Percentiles rank a stretch among this genome's conserved stretches.
Evolutionary conservation across 2,797 vertebrate species (phyloP).

Genomic region (Antennarius maculatus): DNA sequence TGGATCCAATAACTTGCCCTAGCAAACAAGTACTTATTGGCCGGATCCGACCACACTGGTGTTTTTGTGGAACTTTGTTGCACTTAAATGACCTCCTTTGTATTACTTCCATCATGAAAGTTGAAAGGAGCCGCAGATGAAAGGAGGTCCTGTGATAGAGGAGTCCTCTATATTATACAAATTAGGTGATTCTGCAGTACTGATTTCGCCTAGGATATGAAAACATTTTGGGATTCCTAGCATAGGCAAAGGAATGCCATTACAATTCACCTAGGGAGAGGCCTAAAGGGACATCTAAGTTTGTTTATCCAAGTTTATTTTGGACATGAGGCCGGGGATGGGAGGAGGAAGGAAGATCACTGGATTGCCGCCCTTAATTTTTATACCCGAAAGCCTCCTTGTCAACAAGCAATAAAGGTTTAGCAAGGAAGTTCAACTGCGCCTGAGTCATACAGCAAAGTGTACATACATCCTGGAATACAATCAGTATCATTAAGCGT

Average conservation of each 20-base stretch:
- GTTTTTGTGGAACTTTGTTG: conserved; percentile 42
- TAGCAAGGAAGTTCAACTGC: conserved; percentile 37
- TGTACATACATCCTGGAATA: neutral
- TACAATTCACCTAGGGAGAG: conserved; percentile 75
- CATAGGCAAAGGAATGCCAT: conserved; percentile 54
- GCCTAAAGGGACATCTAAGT: conserved; percentile 58
- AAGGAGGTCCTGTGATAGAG: conserved; percentile 50
- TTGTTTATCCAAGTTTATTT: conserved; percentile 68
- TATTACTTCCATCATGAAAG: conserved; percentile 53
- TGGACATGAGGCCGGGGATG: conserved; percentile 57
- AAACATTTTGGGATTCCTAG: conserved; percentile 68
- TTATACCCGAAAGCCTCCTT: conserved; percentile 68
- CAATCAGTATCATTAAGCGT: conserved; percentile 11
- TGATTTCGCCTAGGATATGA: conserved; percentile 69
- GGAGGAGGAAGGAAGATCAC: conserved; percentile 67
- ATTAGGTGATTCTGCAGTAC: conserved; percentile 39
- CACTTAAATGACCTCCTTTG: conserved; percentile 49
- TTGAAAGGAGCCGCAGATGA: conserved; percentile 41
- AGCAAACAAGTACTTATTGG: conserved; percentile 56
- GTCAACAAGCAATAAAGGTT: conserved; percentile 65
- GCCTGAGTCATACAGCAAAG: conserved; percentile 46
- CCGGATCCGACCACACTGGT: conserved; percentile 37
- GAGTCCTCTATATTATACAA: conserved; percentile 26
- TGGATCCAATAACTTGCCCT: conserved; percentile 56
- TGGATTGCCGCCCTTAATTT: conserved; percentile 63